A percentile compares a stretch with the other conserved stretches of the same genome.
These are phyloP conservation scores for Galeopterus variegatus DNA, from an alignment of 2,113 vertebrate species.

Conservation along the genomic window DNA sequence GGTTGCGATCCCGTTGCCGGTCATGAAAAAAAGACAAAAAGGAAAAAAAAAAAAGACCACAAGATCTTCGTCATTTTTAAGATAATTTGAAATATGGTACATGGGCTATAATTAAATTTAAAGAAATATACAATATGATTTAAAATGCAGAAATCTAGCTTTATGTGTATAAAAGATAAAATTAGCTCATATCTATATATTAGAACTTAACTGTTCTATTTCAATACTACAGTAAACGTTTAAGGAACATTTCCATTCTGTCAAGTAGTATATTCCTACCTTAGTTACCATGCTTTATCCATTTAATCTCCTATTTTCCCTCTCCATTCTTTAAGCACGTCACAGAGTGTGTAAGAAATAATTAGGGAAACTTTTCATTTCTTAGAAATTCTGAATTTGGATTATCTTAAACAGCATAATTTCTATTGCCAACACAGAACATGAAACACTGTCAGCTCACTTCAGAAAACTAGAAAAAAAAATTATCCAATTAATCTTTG, in stretches of 20 bases:
- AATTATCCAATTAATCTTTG: not conserved
- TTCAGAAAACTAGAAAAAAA: conserved; percentile 42
- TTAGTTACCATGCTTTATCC: not conserved
- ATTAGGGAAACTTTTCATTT: not conserved
- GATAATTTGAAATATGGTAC: not conserved
- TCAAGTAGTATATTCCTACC: not conserved
- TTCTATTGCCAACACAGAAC: not conserved
- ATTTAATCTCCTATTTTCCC: not conserved
- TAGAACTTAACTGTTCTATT: not conserved
- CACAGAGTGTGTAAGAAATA: not conserved
- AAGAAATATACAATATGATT: not conserved
- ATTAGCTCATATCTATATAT: not conserved
- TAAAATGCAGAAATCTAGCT: conserved; percentile 38
- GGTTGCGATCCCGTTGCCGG: no score
- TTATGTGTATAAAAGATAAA: not conserved
- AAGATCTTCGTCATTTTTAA: not conserved
- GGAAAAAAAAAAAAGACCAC: not conserved
- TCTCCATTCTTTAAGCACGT: not conserved
- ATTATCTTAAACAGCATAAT: not conserved
- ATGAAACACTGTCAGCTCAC: not conserved
- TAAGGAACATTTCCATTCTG: not conserved
- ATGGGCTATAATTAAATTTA: not conserved
- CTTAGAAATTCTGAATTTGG: not conserved
- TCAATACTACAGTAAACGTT: not conserved
- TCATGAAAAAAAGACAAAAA: no score